phyloP scores from a whole-genome alignment of 2,113 vertebrate genomes.

The Leucosticte australis region DNA sequence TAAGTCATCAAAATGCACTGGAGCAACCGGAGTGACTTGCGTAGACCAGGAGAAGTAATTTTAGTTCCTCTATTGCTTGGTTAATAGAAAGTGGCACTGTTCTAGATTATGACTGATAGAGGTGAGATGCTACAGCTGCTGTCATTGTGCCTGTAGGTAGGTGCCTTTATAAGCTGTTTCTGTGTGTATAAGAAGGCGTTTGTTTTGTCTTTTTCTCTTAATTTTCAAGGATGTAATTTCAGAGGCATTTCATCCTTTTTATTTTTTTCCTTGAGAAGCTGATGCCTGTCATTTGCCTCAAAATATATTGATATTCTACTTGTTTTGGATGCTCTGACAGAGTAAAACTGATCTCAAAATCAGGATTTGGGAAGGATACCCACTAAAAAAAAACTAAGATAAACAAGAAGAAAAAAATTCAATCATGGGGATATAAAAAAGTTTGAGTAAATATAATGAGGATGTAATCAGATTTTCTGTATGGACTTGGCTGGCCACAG shows the following conservation, averaged over 20 bases:
- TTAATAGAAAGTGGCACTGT: slow-evolving; percentile 77
- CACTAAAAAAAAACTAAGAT: not conserved
- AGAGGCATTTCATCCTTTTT: not conserved
- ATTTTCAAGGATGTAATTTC: not conserved
- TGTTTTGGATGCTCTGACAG: not conserved
- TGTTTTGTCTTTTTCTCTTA: not conserved
- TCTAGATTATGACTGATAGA: slow-evolving; percentile 82
- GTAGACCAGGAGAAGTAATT: slow-evolving; percentile 67
- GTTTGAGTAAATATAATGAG: rapidly evolving
- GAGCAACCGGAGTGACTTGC: slow-evolving; percentile 61
- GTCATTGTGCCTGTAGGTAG: slow-evolving; percentile 52
- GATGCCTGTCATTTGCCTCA: not conserved
- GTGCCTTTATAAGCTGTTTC: not conserved
- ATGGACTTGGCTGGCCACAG: not conserved
- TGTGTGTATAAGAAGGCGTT: not conserved
- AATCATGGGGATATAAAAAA: not conserved
- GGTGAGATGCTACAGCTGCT: slow-evolving; percentile 57
- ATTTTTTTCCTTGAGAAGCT: too few species aligned
- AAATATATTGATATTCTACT: not conserved
- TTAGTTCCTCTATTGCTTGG: slow-evolving; percentile 71
- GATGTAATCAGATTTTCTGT: not conserved
- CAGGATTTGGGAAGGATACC: not conserved
- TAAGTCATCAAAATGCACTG: slow-evolving; percentile 79
- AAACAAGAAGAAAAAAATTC: not conserved
- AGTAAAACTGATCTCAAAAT: not conserved